Evolutionary conservation across 2,888 invertebrate species (phyloP).

Genomic region (Perdita meconis): DNA sequence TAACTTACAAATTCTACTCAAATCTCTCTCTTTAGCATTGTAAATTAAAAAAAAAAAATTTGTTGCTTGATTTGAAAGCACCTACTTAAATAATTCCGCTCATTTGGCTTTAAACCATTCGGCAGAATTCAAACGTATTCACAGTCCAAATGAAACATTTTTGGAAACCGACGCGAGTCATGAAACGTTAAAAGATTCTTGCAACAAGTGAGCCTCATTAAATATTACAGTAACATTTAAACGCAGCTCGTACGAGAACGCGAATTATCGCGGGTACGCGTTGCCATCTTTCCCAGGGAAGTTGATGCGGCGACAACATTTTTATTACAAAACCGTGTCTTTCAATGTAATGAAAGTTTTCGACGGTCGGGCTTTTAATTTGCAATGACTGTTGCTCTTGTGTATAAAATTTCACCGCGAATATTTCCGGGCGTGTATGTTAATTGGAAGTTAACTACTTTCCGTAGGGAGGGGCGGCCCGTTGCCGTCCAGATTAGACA

Average conservation of each 20-base stretch:
- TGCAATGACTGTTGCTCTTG: conserved; percentile 22
- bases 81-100: not conserved
- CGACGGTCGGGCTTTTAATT: conserved; percentile 39
- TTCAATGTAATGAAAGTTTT: conserved; percentile 37
- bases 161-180: conserved; percentile 40
- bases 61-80: not conserved
- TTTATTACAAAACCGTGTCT: conserved; percentile 33
- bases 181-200: conserved; percentile 56
- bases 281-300: conserved; percentile 16
- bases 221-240: conserved; percentile 48
- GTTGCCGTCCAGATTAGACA: conserved; percentile 42
- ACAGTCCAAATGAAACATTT: conserved; percentile 36
- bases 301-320: conserved; percentile 11
- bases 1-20: no score
- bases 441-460: conserved; percentile 57
- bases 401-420: conserved; percentile 27
- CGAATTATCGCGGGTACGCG: conserved; percentile 43
- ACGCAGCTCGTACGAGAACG: conserved; percentile 39
- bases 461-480: conserved; percentile 15
- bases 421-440: conserved; percentile 36
- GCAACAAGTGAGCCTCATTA: conserved; percentile 59
- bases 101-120: not conserved
- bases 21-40: no score
- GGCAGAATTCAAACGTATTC: conserved; percentile 29
- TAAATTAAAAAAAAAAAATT: not conserved